Evolutionary conservation across 2,888 invertebrate genomes (phyloP).

Genomic region (Heliconius charithonia): DNA sequence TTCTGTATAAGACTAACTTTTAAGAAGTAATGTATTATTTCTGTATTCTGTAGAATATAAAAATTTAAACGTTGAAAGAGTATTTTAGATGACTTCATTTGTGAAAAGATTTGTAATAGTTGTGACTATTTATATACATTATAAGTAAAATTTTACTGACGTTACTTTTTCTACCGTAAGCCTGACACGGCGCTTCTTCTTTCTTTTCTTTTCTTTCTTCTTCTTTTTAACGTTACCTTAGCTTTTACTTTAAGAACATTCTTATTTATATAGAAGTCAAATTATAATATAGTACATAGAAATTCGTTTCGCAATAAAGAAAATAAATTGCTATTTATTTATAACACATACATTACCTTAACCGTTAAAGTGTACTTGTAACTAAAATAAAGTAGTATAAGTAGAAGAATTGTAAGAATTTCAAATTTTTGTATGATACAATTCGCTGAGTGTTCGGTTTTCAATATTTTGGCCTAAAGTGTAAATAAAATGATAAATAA

Average conservation of each 20-base stretch:
- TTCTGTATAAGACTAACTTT: neutral
- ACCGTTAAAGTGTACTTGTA: constrained; percentile 22
- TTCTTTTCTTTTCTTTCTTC: too few species aligned
- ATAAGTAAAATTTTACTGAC: neutral
- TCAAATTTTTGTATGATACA: constrained; percentile 22
- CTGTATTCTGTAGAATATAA: neutral
- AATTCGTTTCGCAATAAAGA: neutral
- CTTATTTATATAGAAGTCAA: neutral
- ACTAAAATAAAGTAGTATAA: constrained; percentile 13
- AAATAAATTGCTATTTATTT: neutral
- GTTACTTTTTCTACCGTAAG: neutral
- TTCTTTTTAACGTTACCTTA: neutral
- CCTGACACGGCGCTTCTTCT: neutral
- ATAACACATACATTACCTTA: neutral
- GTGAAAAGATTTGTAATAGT: neutral
- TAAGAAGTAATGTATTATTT: neutral
- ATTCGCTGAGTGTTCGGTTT: constrained; percentile 14
- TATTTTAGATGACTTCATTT: neutral
- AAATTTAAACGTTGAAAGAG: neutral
- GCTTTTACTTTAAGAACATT: neutral
- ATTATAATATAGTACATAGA: constrained; percentile 11
- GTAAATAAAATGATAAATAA: constrained; percentile 42
- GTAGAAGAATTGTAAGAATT: constrained; percentile 11
- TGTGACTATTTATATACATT: neutral
- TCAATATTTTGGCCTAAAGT: constrained; percentile 40